These are phyloP conservation scores for Erythrolamprus reginae DNA, from an alignment of 2,113 vertebrate species.

Conservation along the genomic window DNA sequence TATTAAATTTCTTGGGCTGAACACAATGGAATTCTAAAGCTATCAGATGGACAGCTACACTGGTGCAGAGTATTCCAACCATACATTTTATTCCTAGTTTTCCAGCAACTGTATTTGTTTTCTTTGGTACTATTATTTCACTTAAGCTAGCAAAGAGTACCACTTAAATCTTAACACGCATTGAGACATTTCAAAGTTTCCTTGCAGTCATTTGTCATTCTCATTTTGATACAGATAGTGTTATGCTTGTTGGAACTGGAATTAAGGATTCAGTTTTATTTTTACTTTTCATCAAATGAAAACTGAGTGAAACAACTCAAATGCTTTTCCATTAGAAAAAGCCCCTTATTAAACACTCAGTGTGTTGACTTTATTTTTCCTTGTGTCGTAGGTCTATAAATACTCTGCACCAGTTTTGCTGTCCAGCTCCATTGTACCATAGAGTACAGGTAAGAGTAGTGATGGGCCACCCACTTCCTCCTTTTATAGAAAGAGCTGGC, in stretches of 20 bases:
- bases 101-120: not conserved
- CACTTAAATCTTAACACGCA: constrained; percentile 35
- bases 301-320: constrained; percentile 17
- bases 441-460: constrained; percentile 76
- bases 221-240: constrained; percentile 15
- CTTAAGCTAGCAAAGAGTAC: not conserved
- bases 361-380: constrained; percentile 73
- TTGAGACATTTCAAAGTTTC: not conserved
- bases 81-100: constrained; percentile 40
- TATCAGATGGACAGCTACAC: constrained; percentile 45
- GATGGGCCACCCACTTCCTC: constrained; percentile 48
- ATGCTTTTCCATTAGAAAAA: constrained; percentile 27
- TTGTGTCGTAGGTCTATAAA: constrained; percentile 74
- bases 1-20: constrained; percentile 33
- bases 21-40: constrained; percentile 21
- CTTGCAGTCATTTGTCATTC: constrained; percentile 22
- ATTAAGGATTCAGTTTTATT: constrained; percentile 12
- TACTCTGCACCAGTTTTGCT: constrained; percentile 73
- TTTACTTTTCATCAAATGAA: constrained; percentile 21
- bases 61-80: constrained; percentile 63
- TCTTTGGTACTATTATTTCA: not conserved
- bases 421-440: constrained; percentile 68
- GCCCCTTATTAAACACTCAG: constrained; percentile 47
- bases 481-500: constrained; percentile 11
- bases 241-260: constrained; percentile 4